Evolutionary conservation across 2,888 invertebrate genomes (phyloP).

Genomic region (Scaptomyza flava): DNA sequence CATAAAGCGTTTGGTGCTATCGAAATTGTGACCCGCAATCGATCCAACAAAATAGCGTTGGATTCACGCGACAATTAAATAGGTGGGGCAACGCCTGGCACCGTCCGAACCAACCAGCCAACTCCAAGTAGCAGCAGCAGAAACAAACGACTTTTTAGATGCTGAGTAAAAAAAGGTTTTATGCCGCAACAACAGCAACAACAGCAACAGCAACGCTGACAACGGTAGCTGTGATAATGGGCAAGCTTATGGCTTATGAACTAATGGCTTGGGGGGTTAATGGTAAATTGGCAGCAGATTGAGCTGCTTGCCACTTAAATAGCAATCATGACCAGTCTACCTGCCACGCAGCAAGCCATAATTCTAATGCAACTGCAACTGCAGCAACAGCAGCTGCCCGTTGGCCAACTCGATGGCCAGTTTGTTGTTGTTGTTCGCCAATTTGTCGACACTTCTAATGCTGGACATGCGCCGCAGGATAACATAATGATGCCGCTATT

Average conservation of each 20-base stretch:
- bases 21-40: slow-evolving; percentile 74
- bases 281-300: slow-evolving; percentile 59
- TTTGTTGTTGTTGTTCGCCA: slow-evolving; percentile 41
- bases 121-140: neutral
- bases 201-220: neutral
- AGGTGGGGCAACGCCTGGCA: slow-evolving; percentile 66
- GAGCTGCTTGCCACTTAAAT: slow-evolving; percentile 54
- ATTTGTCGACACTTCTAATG: slow-evolving; percentile 77
- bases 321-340: slow-evolving; percentile 50
- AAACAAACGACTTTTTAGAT: slow-evolving; percentile 2
- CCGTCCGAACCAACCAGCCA: slow-evolving; percentile 8
- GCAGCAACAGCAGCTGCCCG: slow-evolving; percentile 41
- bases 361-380: slow-evolving; percentile 42
- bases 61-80: slow-evolving; percentile 79
- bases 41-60: slow-evolving; percentile 67
- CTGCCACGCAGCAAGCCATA: slow-evolving; percentile 43
- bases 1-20: slow-evolving; percentile 58
- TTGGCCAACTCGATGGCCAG: slow-evolving; percentile 49
- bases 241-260: slow-evolving; percentile 55
- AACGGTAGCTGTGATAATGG: slow-evolving; percentile 77
- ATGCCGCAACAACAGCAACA: neutral
- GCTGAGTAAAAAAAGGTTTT: neutral
- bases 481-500: slow-evolving; percentile 42
- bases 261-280: neutral
- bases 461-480: slow-evolving; percentile 66